These are phyloP conservation scores for Coptotermes formosanus DNA, from an alignment of 1,140 invertebrate species.

Conservation along the genomic window DNA sequence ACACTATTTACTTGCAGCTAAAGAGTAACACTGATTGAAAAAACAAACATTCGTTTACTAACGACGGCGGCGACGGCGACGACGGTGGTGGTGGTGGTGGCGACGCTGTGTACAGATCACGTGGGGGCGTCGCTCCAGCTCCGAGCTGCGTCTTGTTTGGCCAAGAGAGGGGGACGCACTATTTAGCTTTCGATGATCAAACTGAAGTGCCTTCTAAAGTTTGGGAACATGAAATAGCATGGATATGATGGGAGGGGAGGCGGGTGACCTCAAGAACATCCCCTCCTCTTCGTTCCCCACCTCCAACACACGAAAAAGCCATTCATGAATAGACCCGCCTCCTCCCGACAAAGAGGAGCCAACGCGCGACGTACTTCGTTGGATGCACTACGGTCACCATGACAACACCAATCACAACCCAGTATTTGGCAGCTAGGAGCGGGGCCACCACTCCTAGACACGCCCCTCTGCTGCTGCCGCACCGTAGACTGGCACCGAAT, in stretches of 20 bases:
- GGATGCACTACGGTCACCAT: conserved; percentile 29
- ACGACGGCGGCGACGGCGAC: not conserved
- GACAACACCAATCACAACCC: conserved; percentile 30
- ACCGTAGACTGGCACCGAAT: not conserved
- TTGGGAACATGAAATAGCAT: conserved; percentile 37
- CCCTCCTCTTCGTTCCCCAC: not conserved
- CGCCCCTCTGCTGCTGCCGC: not conserved
- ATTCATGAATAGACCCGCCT: not conserved
- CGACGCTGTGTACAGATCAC: conserved; percentile 25
- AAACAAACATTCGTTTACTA: conserved; percentile 38
- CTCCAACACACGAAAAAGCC: not conserved
- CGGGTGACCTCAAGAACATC: conserved; percentile 21
- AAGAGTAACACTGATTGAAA: conserved; percentile 36
- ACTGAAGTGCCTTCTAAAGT: conserved; percentile 43
- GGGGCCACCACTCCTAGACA: not conserved
- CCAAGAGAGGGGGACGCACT: conserved; percentile 40
- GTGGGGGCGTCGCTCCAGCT: conserved; percentile 16
- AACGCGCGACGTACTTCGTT: not conserved
- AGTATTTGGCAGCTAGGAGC: not conserved
- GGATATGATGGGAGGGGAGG: conserved; percentile 22
- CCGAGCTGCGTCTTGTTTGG: conserved; percentile 34
- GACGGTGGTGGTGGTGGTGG: not conserved
- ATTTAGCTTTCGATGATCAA: conserved; percentile 43
- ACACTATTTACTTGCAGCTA: conserved; percentile 1
- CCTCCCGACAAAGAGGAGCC: not conserved